phyloP scores from a whole-genome alignment of 2,888 invertebrate species.

The Ctena decussata region DNA sequence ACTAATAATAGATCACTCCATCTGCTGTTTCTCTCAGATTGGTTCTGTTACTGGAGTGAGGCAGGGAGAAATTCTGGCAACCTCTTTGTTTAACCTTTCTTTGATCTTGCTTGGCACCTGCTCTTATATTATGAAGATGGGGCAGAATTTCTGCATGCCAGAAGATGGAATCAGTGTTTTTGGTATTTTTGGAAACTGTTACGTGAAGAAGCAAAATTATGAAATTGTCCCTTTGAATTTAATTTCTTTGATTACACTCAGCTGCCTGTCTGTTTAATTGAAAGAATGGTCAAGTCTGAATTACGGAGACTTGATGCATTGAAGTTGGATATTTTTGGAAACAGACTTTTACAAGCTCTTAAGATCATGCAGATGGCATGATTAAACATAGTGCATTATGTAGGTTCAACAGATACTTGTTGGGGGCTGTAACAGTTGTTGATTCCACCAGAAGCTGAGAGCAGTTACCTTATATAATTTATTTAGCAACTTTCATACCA shows the following conservation, averaged over 20 bases:
- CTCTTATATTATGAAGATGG: not conserved
- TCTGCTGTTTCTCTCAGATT: not conserved
- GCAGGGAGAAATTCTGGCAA: not conserved
- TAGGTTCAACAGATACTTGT: not conserved
- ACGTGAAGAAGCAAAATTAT: not conserved
- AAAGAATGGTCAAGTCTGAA: not conserved
- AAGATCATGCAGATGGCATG: not conserved
- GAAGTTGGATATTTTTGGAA: not conserved
- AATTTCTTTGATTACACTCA: not conserved
- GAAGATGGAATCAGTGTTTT: not conserved
- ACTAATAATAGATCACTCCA: constrained; percentile 6
- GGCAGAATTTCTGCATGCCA: constrained; percentile 10
- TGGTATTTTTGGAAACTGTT: constrained; percentile 8
- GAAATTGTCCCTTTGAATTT: not conserved
- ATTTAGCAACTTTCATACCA: too few relatives aligned
- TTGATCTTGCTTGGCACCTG: not conserved
- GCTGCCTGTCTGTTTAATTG: not conserved
- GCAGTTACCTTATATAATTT: too few relatives aligned
- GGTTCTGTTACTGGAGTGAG: not conserved
- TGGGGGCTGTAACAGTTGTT: not conserved
- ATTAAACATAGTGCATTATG: not conserved
- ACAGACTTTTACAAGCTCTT: not conserved
- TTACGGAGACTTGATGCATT: constrained; percentile 4
- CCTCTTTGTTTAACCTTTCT: not conserved
- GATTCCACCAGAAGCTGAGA: not conserved